Evolutionary conservation across 64 coral and sea anemone genomes (phyloP).

Genomic region (Dendronephthya gigantea): DNA sequence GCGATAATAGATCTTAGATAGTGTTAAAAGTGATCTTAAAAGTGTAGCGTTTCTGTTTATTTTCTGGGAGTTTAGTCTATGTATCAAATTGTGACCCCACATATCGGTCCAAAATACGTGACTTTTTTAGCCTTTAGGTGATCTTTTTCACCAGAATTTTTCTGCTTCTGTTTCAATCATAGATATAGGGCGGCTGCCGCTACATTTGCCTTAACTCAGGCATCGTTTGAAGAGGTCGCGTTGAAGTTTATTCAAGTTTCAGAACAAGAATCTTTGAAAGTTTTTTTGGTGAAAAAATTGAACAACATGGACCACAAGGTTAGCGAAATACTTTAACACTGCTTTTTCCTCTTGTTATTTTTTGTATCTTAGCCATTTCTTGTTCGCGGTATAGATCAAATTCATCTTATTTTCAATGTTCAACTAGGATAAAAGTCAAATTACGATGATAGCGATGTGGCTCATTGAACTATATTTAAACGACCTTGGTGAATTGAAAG

Average conservation of each 20-base stretch:
- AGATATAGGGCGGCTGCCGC: constrained; percentile 12
- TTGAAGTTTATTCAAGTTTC: neutral
- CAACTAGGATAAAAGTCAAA: constrained; percentile 12
- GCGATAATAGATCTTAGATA: neutral
- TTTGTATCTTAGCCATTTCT: too few relatives aligned
- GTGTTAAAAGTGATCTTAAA: too few relatives aligned
- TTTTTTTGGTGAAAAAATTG: neutral
- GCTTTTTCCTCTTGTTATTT: too few relatives aligned
- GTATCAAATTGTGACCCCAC: too few relatives aligned
- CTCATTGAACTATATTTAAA: constrained; percentile 13
- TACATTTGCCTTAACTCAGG: neutral
- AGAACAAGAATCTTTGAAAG: neutral
- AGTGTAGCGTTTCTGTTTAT: too few relatives aligned
- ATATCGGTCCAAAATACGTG: too few relatives aligned
- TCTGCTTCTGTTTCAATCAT: neutral
- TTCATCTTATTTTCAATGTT: neutral
- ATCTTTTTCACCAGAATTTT: too few relatives aligned
- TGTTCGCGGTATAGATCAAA: neutral
- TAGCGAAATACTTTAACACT: neutral
- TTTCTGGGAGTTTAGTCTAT: too few relatives aligned
- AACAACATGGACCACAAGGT: constrained; percentile 24
- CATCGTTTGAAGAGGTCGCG: neutral
- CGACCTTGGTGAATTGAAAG: neutral
- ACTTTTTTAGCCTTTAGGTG: too few relatives aligned
- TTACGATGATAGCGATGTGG: constrained; percentile 7